Evolutionary conservation across 2,888 invertebrate species (phyloP).

Genomic region (Drosophila ezoana): DNA sequence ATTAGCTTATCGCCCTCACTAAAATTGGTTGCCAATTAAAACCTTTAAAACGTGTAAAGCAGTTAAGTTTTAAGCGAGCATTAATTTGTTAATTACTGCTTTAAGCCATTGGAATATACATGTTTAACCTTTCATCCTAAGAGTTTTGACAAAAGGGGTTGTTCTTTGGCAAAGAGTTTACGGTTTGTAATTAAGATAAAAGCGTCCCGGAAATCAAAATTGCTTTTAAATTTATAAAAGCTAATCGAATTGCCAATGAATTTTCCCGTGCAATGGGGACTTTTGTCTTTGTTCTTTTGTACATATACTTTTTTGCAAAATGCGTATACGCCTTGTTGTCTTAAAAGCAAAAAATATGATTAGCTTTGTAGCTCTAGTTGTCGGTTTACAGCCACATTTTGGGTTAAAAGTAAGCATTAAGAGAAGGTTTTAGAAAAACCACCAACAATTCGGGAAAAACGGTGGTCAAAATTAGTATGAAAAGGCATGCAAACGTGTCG

Average conservation of each 20-base stretch:
- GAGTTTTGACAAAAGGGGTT: constrained; percentile 16
- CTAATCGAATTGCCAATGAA: constrained; percentile 14
- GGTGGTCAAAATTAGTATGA: too few species aligned
- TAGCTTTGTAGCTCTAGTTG: background rate
- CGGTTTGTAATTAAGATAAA: constrained; percentile 27
- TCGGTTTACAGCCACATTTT: too few species aligned
- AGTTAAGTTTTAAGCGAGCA: constrained; percentile 26
- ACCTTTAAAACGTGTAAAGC: constrained; percentile 46
- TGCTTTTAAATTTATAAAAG: constrained; percentile 7
- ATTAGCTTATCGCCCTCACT: constrained; percentile 50
- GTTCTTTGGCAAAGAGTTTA: constrained; percentile 4
- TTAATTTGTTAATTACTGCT: constrained; percentile 4
- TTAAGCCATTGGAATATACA: constrained; percentile 4
- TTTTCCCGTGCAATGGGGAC: background rate
- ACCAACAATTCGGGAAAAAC: too few species aligned
- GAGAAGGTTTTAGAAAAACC: too few species aligned
- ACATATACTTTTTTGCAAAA: background rate
- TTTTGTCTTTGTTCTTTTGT: constrained; percentile 11
- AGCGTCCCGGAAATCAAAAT: constrained; percentile 7
- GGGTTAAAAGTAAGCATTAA: too few species aligned
- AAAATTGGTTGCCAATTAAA: constrained; percentile 59
- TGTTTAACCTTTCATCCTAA: constrained; percentile 32
- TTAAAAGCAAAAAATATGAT: background rate
- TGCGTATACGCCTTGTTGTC: constrained; percentile 30
- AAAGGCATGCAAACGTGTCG: too few species aligned